A percentile compares a stretch with the other conserved stretches of the same genome.
Evolutionary conservation across 2,888 invertebrate species (phyloP).

Genomic region (Epiblema foenella): DNA sequence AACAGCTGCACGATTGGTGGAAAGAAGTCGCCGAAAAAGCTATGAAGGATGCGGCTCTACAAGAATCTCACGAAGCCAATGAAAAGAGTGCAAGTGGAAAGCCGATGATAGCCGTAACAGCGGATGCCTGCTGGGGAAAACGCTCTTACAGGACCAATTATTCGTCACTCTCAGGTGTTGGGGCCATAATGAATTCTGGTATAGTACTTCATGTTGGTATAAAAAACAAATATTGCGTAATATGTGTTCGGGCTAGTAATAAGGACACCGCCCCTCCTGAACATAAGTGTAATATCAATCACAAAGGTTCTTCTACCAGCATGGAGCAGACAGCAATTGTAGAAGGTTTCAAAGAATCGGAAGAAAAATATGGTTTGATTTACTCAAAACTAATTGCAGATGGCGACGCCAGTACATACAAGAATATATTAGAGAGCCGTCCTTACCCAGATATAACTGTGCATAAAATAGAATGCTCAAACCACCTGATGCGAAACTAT

Average conservation of each 20-base stretch:
- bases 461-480: too few species aligned
- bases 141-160: constrained; percentile 8
- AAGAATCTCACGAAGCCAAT: constrained; percentile 1
- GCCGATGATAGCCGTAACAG: constrained; percentile 7
- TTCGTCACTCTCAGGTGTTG: not conserved
- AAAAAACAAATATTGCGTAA: constrained; percentile 4
- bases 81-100: not conserved
- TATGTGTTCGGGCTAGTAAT: not conserved
- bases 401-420: too few species aligned
- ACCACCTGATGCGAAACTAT: too few species aligned
- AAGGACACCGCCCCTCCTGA: not conserved
- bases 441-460: too few species aligned
- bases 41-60: constrained; percentile 1
- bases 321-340: constrained; percentile 3
- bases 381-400: too few species aligned
- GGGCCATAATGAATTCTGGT: not conserved
- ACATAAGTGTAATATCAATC: too few species aligned
- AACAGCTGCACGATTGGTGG: not conserved
- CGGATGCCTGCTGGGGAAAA: not conserved
- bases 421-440: too few species aligned
- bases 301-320: not conserved
- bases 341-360: not conserved
- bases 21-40: not conserved
- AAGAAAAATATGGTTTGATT: too few species aligned
- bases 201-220: not conserved